phyloP scores from a whole-genome alignment of 2,113 vertebrate species.

The Xiphorhynchus elegans region DNA sequence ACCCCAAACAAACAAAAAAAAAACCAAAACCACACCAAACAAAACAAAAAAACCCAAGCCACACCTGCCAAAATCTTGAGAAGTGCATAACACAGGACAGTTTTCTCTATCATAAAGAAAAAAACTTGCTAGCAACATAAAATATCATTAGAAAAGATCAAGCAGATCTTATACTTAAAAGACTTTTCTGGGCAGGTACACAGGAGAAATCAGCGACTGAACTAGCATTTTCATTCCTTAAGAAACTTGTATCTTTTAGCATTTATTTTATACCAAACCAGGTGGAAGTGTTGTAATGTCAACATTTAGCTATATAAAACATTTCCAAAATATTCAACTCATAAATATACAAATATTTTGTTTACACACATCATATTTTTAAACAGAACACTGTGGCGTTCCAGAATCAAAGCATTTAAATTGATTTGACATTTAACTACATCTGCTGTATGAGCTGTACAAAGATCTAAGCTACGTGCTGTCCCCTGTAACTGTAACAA shows the following conservation, averaged over 20 bases:
- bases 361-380: background rate
- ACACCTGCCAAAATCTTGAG: background rate
- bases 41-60: background rate
- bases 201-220: background rate
- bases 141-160: background rate
- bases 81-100: background rate
- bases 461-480: background rate
- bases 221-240: background rate
- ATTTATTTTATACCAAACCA: background rate
- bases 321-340: background rate
- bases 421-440: slow-evolving; percentile 34
- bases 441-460: background rate
- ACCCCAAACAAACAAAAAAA: background rate
- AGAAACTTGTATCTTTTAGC: background rate
- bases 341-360: slow-evolving; percentile 40
- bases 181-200: background rate
- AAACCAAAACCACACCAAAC: no score
- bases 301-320: background rate
- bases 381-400: slow-evolving; percentile 1
- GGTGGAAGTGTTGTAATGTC: background rate
- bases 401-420: slow-evolving; percentile 9
- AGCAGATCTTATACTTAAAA: background rate
- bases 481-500: background rate
- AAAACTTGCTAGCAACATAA: background rate
- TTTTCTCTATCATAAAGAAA: background rate